A percentile compares a stretch with the other conserved stretches of the same genome.
These are phyloP conservation scores for Cichladusa arquata DNA, from an alignment of 2,113 vertebrate genomes.

Conservation along the genomic window DNA sequence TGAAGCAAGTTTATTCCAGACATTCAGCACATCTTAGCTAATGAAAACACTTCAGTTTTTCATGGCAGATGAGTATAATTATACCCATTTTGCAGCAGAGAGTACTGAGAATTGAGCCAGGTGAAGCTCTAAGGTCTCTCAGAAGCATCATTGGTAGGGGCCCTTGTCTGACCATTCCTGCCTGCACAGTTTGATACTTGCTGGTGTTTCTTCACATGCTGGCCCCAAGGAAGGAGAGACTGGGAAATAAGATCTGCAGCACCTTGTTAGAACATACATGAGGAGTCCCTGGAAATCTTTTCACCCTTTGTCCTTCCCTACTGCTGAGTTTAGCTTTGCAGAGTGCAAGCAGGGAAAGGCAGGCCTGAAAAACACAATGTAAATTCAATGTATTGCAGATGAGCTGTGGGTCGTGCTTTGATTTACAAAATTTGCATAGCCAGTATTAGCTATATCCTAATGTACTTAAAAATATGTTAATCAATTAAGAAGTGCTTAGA, in stretches of 20 bases:
- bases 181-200: not conserved
- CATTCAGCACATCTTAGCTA: not conserved
- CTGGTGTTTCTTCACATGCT: not conserved
- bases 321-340: not conserved
- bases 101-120: not conserved
- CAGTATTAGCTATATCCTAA: constrained; percentile 15
- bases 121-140: not conserved
- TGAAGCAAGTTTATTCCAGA: not conserved
- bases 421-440: constrained; percentile 24
- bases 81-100: not conserved
- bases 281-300: not conserved
- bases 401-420: not conserved
- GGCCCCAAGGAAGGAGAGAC: not conserved
- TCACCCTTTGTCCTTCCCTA: not conserved
- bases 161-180: not conserved
- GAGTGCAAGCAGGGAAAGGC: not conserved
- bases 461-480: constrained; percentile 13
- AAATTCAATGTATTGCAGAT: not conserved
- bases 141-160: not conserved
- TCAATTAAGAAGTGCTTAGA: constrained; percentile 34
- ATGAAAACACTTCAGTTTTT: not conserved
- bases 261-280: not conserved
- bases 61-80: not conserved
- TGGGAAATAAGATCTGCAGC: not conserved
- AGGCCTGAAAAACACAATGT: not conserved